Evolutionary conservation across 2,888 invertebrate genomes (phyloP), one percentile per base, ranked within the genome.

Genomic region (Eubasilissa splendida): DNA sequence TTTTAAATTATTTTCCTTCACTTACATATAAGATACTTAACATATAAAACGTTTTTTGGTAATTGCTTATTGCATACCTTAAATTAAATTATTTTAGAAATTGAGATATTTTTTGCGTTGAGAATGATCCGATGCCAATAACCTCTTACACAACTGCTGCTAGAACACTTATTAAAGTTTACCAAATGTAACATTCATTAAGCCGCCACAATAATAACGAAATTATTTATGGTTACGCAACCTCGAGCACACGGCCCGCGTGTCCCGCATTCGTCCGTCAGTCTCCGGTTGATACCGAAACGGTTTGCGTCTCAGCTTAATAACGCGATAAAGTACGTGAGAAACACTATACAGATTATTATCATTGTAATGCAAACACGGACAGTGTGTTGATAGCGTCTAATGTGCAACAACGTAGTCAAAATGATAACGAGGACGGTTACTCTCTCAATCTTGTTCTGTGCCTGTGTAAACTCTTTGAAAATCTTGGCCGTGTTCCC

Each of bases 401-500:
- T 12, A 12, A 12, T 31, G 63, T 31, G 63, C 14, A 4, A 68
- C 22, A 3, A n/a, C 68, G 68, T 9, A 2, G 33, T 59, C 8
- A 76, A 63, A 31, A 77, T 77, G 77, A 77, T 70, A 59, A 77
- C 63, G 50, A 77, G 66, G 63, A 77, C 54, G 54, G 54, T 73
- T 22, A 12, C 68, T 8, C 9, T 73, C 70, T 42, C 68, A 8
- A 11, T 73, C 33, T 50, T 63, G 53, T 53, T 59, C 33, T 60
- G 59, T 63, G 52, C 58, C 10, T 79, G 56, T 68, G 76, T 76
- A 33, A 75, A 53, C 66, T 65, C 54, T 12, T 31, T 83, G 22
- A 89, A 87, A 86, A 91, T 91, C 85, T 88, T 91, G 83, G 91
- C 90, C 10, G 87, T 92, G 85, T 91, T 92, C 85, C 91, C 92